Percentiles rank a stretch among this genome's conserved stretches.
phyloP scores from a whole-genome alignment of 2,797 vertebrate genomes.

The Rhynchotus rufescens region DNA sequence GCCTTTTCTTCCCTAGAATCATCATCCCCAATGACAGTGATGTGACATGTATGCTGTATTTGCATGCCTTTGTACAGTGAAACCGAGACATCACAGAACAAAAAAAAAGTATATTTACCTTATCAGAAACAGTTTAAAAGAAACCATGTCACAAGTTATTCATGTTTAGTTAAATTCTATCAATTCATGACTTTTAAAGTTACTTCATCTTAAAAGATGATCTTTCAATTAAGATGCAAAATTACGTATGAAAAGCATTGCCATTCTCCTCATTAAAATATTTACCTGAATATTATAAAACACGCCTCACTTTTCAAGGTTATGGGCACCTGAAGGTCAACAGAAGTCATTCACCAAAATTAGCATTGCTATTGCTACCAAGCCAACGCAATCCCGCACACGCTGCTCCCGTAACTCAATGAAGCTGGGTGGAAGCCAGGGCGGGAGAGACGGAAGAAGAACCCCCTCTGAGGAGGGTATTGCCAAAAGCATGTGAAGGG shows the following conservation, averaged over 20 bases:
- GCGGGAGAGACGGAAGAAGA: neutral
- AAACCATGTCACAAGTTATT: neutral
- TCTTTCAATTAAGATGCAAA: neutral
- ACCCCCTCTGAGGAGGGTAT: neutral
- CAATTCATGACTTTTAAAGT: neutral
- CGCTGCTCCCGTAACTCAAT: neutral
- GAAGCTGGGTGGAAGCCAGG: neutral
- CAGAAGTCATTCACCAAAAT: neutral
- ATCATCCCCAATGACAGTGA: accelerated
- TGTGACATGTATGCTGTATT: neutral
- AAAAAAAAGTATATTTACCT: neutral
- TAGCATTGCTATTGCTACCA: neutral
- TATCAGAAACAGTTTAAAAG: neutral
- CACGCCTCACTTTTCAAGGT: neutral
- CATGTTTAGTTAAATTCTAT: neutral
- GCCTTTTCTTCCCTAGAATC: neutral
- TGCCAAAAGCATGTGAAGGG: neutral
- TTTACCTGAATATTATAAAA: neutral
- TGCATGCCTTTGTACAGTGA: neutral
- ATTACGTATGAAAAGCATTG: neutral
- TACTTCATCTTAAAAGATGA: neutral
- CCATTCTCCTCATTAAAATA: neutral
- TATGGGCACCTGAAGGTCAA: neutral
- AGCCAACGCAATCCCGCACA: neutral
- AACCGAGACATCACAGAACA: neutral